Conservation (phyloP, 2,888 invertebrate species). For the Acronicta aceris region DNA sequence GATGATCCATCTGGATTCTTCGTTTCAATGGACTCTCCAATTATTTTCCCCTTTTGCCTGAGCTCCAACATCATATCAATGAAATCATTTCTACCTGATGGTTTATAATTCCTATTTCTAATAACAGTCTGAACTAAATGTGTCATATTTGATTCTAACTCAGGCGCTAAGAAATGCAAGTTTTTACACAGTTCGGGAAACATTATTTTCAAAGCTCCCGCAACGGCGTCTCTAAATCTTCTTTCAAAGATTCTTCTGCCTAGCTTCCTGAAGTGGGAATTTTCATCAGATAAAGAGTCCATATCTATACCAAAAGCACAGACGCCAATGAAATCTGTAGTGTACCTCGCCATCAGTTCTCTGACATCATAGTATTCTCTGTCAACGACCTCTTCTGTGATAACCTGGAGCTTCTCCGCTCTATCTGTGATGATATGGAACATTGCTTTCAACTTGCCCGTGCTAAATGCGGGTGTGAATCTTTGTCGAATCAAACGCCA, state of each 20-base stretch:
- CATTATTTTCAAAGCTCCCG: conserved; percentile 69
- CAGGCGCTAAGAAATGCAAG: conserved; percentile 69
- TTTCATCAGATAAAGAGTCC: conserved; percentile 76
- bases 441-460: conserved; percentile 81
- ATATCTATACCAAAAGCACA: conserved; percentile 83
- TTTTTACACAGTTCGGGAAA: conserved; percentile 79
- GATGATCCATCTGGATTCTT: conserved; percentile 74
- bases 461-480: conserved; percentile 81
- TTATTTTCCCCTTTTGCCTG: conserved; percentile 75
- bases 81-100: conserved; percentile 80
- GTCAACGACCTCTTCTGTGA: conserved; percentile 69
- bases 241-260: conserved; percentile 79
- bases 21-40: conserved; percentile 76
- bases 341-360: conserved; percentile 83
- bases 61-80: conserved; percentile 80
- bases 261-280: conserved; percentile 78
- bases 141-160: conserved; percentile 71
- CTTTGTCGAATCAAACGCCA: conserved; percentile 80
- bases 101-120: conserved; percentile 72
- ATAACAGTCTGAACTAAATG: conserved; percentile 72
- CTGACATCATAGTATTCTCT: conserved; percentile 74
- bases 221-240: conserved; percentile 68
- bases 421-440: conserved; percentile 80
- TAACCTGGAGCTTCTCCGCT: conserved; percentile 75
- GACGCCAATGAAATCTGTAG: conserved; percentile 82